Conservation (phyloP, 2,113 vertebrate species). For the Ptychochromis oligacanthus region DNA sequence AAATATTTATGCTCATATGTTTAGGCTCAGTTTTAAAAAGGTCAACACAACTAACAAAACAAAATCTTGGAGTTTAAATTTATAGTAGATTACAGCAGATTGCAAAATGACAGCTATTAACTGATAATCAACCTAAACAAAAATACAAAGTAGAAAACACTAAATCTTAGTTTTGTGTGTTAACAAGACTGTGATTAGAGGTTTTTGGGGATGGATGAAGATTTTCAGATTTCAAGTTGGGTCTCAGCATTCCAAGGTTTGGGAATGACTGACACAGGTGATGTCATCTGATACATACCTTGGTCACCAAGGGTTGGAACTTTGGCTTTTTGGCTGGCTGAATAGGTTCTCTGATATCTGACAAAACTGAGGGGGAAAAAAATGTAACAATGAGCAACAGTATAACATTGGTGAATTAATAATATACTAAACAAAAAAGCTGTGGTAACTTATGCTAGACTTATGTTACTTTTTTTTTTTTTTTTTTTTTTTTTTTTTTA, state of each 20-base stretch:
- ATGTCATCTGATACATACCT: slow-evolving; percentile 80
- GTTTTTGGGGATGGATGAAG: too few relatives aligned
- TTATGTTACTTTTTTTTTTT: too few relatives aligned
- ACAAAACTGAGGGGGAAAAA: slow-evolving; percentile 85
- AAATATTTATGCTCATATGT: fast-evolving
- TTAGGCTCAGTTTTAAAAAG: not conserved
- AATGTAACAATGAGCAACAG: not conserved
- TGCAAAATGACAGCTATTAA: not conserved
- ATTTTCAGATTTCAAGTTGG: not conserved
- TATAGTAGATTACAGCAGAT: not conserved
- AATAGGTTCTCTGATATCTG: slow-evolving; percentile 89
- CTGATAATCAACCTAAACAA: not conserved
- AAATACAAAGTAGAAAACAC: not conserved
- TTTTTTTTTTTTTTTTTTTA: too few relatives aligned
- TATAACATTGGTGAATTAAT: not conserved
- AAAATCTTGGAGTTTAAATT: not conserved
- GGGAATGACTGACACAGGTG: not conserved
- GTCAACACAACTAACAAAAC: not conserved
- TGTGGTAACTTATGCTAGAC: not conserved
- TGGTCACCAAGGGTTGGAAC: slow-evolving; percentile 83
- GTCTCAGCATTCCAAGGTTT: not conserved
- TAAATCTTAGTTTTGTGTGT: not conserved
- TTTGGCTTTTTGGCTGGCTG: slow-evolving; percentile 89
- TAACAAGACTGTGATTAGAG: not conserved
- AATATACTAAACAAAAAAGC: not conserved